These are phyloP conservation scores for Neoascia interrupta DNA, from an alignment of 2,888 invertebrate species.

Conservation along the genomic window DNA sequence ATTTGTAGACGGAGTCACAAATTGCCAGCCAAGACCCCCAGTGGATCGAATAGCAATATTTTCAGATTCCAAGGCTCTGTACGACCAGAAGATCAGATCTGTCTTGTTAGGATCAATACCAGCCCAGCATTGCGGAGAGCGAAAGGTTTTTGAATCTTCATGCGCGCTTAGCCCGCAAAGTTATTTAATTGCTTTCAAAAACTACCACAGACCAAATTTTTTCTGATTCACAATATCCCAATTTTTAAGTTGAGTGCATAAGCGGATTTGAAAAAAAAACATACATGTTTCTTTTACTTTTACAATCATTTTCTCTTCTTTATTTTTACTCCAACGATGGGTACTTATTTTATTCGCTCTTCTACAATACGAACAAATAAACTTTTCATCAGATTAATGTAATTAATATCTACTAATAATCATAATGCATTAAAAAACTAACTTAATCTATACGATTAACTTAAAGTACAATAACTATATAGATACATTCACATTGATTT, in stretches of 20 bases:
- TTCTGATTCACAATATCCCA: too few species aligned
- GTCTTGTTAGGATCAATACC: too few species aligned
- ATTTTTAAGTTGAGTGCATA: too few species aligned
- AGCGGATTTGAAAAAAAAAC: background rate
- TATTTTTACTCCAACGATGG: slow-evolving; percentile 34
- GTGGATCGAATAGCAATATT: too few species aligned
- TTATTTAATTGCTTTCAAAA: too few species aligned
- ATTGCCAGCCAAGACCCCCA: too few species aligned
- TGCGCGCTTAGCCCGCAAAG: too few species aligned
- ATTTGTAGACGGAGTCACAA: too few species aligned
- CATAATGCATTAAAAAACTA: slow-evolving; percentile 62
- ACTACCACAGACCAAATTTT: background rate
- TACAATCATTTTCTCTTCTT: slow-evolving; percentile 40
- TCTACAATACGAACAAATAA: slow-evolving; percentile 40
- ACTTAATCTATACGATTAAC: slow-evolving; percentile 33
- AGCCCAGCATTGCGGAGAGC: too few species aligned
- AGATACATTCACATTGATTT: slow-evolving; percentile 44
- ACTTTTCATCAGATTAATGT: slow-evolving; percentile 6
- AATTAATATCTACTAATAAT: slow-evolving; percentile 35
- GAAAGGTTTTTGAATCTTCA: too few species aligned
- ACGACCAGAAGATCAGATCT: too few species aligned
- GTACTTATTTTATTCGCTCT: slow-evolving; percentile 30
- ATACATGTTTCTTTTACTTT: slow-evolving; percentile 2
- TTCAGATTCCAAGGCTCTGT: too few species aligned
- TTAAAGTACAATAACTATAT: slow-evolving; percentile 59